Evolutionary conservation across 2,113 vertebrate genomes (phyloP).

Genomic region (Morphnarchus princeps): DNA sequence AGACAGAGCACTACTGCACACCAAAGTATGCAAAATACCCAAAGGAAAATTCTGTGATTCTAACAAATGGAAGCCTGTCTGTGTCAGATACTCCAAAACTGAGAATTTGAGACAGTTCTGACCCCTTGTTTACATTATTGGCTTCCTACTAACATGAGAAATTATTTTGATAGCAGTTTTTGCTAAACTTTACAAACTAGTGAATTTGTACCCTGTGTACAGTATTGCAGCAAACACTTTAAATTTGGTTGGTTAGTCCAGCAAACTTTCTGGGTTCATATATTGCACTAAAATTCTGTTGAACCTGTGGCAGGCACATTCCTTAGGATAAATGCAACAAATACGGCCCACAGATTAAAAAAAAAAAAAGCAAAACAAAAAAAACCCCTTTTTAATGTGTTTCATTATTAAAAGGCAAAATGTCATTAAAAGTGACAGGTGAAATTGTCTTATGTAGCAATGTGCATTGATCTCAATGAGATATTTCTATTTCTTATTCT

Average conservation of each 20-base stretch:
- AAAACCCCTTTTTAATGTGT: slow-evolving; percentile 80
- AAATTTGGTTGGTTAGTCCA: slow-evolving; percentile 80
- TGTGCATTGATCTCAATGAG: slow-evolving; percentile 99
- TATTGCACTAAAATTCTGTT: slow-evolving; percentile 98
- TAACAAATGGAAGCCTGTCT: slow-evolving; percentile 69
- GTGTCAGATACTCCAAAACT: slow-evolving; percentile 65
- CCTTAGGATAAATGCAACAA: slow-evolving; percentile 95
- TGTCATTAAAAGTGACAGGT: slow-evolving; percentile 90
- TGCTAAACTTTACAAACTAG: slow-evolving; percentile 67
- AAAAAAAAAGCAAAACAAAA: background rate
- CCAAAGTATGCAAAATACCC: slow-evolving; percentile 80
- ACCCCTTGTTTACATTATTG: slow-evolving; percentile 78
- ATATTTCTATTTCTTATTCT: slow-evolving; percentile 99
- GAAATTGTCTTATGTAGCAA: slow-evolving; percentile 99
- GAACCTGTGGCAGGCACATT: slow-evolving; percentile 92
- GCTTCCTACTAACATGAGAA: slow-evolving; percentile 69
- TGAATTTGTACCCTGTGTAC: slow-evolving; percentile 71
- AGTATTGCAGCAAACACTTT: slow-evolving; percentile 81
- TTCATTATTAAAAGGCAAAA: slow-evolving; percentile 87
- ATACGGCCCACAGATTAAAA: slow-evolving; percentile 80
- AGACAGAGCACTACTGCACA: slow-evolving; percentile 80
- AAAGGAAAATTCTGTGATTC: slow-evolving; percentile 72
- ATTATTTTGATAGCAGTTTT: slow-evolving; percentile 56
- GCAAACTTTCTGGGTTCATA: slow-evolving; percentile 89
- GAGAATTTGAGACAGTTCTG: slow-evolving; percentile 70